Conservation (phyloP, 2,888 invertebrate genomes). For the Vandiemenella viatica region DNA sequence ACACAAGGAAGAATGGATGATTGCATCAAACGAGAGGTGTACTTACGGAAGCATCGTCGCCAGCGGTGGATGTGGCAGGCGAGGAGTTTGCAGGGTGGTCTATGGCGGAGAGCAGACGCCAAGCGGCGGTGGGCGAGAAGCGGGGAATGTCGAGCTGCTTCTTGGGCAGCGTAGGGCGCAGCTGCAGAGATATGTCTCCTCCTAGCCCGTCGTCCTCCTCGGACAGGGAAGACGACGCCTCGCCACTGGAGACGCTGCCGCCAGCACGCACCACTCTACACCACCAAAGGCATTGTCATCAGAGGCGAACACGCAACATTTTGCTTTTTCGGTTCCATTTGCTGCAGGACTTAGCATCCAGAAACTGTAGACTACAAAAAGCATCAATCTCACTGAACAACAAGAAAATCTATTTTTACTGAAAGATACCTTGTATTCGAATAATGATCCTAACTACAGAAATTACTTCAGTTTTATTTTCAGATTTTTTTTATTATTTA, state of each 20-base stretch:
- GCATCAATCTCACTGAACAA: no score
- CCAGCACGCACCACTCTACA: constrained; percentile 4
- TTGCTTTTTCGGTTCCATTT: no score
- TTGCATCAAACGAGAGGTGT: background rate
- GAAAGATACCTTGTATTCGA: no score
- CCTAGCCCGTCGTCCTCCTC: constrained; percentile 8
- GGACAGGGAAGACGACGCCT: constrained; percentile 17
- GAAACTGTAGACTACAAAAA: no score
- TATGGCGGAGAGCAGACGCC: constrained; percentile 53
- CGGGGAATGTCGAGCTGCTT: constrained; percentile 60
- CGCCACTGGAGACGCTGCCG: constrained; percentile 19
- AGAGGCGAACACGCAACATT: constrained; percentile 25
- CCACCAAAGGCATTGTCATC: no score
- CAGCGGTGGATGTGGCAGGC: constrained; percentile 18
- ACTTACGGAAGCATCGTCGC: constrained; percentile 26
- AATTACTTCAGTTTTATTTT: no score
- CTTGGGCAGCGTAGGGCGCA: constrained; percentile 65
- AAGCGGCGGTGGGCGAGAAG: constrained; percentile 71
- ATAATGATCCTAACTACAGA: no score
- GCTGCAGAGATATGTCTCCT: constrained; percentile 51
- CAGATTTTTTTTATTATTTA: no score
- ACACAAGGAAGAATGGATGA: no score
- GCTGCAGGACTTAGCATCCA: no score
- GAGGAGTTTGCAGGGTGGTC: constrained; percentile 27
- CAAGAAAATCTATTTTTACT: no score